Evolutionary conservation across 2,888 invertebrate species (phyloP).

Genomic region (Thelaira solivaga): DNA sequence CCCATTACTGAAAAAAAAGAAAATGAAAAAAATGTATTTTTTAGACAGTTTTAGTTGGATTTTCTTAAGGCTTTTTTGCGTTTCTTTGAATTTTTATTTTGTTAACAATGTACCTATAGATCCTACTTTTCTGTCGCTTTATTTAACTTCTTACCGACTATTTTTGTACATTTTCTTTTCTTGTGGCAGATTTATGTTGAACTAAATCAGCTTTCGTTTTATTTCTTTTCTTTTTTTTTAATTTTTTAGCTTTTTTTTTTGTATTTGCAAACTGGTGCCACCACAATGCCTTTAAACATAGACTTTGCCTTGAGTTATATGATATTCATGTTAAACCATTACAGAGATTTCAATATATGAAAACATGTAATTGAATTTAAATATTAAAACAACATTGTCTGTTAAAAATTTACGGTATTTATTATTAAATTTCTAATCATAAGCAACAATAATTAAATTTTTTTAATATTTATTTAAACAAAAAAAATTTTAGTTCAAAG

Average conservation of each 20-base stretch:
- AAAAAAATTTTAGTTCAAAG: no score
- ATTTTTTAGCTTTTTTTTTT: slow-evolving; percentile 7
- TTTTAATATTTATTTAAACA: no score
- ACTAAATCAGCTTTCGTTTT: slow-evolving; percentile 46
- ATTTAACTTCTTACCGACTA: slow-evolving; percentile 8
- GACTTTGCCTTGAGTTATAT: slow-evolving; percentile 40
- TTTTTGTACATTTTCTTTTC: slow-evolving; percentile 40
- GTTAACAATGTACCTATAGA: neutral
- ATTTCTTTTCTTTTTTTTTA: slow-evolving; percentile 5
- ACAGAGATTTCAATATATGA: slow-evolving; percentile 16
- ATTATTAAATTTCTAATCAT: no score
- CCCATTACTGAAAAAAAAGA: neutral
- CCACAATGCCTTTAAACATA: slow-evolving; percentile 51
- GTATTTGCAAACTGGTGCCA: slow-evolving; percentile 32
- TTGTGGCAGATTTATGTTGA: slow-evolving; percentile 60
- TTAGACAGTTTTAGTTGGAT: slow-evolving; percentile 51
- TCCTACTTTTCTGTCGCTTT: neutral
- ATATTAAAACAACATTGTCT: no score
- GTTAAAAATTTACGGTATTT: no score
- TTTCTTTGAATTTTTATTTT: slow-evolving; percentile 19
- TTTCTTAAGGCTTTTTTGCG: slow-evolving; percentile 33
- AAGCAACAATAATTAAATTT: no score
- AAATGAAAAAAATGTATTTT: slow-evolving; percentile 6
- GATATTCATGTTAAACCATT: neutral
- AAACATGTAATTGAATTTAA: neutral